Percentiles rank a stretch among this genome's conserved stretches.
Evolutionary conservation across 2,797 vertebrate genomes (phyloP).

Genomic region (Epinephelus malabaricus): DNA sequence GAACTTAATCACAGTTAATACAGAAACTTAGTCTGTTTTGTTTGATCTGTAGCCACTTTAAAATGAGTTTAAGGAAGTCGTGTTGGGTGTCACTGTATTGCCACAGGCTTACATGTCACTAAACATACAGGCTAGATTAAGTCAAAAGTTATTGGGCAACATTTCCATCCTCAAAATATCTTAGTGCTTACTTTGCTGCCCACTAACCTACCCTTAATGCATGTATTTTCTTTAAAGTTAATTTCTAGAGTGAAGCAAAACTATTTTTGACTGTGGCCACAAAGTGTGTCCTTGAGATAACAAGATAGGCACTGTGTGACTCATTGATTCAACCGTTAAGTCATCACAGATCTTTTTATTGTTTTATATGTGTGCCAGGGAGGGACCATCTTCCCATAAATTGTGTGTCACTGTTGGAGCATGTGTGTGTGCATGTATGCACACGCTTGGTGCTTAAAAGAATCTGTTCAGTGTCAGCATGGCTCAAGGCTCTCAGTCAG

Average conservation of each 20-base stretch:
- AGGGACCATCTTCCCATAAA: constrained; percentile 26
- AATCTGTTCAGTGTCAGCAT: neutral
- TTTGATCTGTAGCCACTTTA: neutral
- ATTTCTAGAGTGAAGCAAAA: neutral
- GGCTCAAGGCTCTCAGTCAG: constrained; percentile 1
- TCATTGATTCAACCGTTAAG: neutral
- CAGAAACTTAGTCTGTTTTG: too few species aligned
- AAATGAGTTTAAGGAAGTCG: neutral
- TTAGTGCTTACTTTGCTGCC: too few species aligned
- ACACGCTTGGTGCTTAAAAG: neutral
- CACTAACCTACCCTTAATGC: neutral
- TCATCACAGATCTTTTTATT: neutral
- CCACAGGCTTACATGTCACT: neutral
- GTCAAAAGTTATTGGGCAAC: neutral
- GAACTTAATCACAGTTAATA: too few species aligned
- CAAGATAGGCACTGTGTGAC: neutral
- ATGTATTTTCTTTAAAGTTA: neutral
- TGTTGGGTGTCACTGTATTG: neutral
- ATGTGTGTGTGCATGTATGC: neutral
- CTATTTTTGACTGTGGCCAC: neutral
- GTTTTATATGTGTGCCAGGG: constrained; percentile 22
- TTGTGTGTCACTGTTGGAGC: constrained; percentile 24
- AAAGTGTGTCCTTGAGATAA: neutral
- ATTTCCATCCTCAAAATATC: neutral
- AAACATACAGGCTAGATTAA: neutral